These are phyloP conservation scores for Drosophila mojavensis DNA, from an alignment of 1,140 invertebrate species.

Conservation along the genomic window DNA sequence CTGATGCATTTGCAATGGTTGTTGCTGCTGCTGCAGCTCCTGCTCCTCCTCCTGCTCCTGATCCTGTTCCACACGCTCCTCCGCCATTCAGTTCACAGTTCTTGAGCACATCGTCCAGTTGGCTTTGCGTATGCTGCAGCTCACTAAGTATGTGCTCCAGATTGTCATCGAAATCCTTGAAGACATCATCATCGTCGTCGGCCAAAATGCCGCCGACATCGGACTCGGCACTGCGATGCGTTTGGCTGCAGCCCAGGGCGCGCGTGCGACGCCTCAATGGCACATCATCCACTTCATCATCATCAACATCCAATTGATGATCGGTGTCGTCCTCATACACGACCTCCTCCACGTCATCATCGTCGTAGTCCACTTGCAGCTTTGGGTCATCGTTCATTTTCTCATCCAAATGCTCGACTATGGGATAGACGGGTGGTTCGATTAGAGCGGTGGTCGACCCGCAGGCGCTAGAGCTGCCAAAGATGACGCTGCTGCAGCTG, in stretches of 20 bases:
- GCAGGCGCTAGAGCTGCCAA: conserved; percentile 87
- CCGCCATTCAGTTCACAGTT: conserved; percentile 25
- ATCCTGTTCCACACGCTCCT: not conserved
- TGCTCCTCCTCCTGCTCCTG: not conserved
- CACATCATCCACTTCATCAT: conserved; percentile 70
- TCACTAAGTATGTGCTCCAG: conserved; percentile 73
- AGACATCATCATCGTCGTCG: conserved; percentile 79
- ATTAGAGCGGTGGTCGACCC: conserved; percentile 76
- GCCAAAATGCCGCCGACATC: conserved; percentile 73
- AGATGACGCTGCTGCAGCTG: conserved; percentile 86
- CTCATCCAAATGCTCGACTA: conserved; percentile 92
- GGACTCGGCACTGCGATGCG: conserved; percentile 74
- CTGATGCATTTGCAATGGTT: not conserved
- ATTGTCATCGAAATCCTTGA: conserved; percentile 81
- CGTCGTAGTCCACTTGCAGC: conserved; percentile 42
- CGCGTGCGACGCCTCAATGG: conserved; percentile 56
- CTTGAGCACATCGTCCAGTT: conserved; percentile 68
- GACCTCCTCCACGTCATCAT: conserved; percentile 10
- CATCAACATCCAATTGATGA: conserved; percentile 73
- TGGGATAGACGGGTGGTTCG: conserved; percentile 89
- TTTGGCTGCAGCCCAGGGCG: conserved; percentile 69
- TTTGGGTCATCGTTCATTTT: conserved; percentile 73
- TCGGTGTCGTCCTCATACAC: conserved; percentile 20
- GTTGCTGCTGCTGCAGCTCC: too few species aligned
- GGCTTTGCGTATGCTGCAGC: conserved; percentile 65